Base-by-base conservation (phyloP, 2,888 invertebrate genomes). In the Allacma fusca region DNA sequence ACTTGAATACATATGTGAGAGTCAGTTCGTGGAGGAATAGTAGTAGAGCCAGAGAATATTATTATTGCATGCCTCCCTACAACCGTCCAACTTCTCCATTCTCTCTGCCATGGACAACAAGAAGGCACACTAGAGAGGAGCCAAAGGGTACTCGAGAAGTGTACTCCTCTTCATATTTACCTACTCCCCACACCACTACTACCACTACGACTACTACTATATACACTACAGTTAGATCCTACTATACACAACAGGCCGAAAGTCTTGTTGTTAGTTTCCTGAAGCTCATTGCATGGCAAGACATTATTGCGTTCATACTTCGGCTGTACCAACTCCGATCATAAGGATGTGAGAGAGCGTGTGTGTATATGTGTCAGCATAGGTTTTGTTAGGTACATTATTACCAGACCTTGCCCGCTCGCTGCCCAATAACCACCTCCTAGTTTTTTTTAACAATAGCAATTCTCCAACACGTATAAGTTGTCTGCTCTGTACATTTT, bases 71-170 rank as follows among this genome's bases (percentile, higher is more conserved):
- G 50, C 19, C 19, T 16, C 2, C 50, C 19, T 2, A 12, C 50
- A 5, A 50, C 50, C 16, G 19, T 50, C n/a, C 5, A 50, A 50
- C 50, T 50, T 50, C n/a, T 50, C 50, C n/a, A 50, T 50, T 12
- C 19, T n/a, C 50, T 19, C 23, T 21, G 7, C 26, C 65, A 57
- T 71, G 21, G 44, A 57, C 57, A 57, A 65, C 28, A 65, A 65
- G 26, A 28, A 1, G n/a, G 13, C 1, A 19, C n/a, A 21, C 24
- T 13, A 71, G 5, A 71, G 70, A 72, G 59, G 72, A 72, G 72
- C 72, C 72, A 72, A 72, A 72, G 72, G 72, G 72, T 72, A 72
- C 72, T 59, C 34, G 16, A 12, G 21, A 72, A 26, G 50, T 50
- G 28, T 72, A 72, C 57, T 72, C 28, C 62, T 23, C 5, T 16